Evolutionary conservation across 2,113 vertebrate genomes (phyloP).

Genomic region (Mola mola): DNA sequence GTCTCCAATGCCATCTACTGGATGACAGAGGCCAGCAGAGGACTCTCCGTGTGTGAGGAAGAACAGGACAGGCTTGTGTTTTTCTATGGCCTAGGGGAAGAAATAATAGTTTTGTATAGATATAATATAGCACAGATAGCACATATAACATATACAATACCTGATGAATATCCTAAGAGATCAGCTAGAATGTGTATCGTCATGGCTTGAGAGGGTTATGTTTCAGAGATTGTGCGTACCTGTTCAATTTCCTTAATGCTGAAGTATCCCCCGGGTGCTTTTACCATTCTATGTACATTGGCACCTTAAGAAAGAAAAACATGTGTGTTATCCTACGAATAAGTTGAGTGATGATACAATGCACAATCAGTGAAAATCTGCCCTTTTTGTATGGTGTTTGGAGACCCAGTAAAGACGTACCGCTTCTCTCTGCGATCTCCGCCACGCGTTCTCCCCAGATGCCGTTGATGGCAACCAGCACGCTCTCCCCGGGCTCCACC

Average conservation of each 20-base stretch:
- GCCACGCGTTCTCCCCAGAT: constrained; percentile 93
- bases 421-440: constrained; percentile 88
- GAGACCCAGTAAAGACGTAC: constrained; percentile 69
- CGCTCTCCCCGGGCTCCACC: constrained; percentile 86
- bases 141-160: not conserved
- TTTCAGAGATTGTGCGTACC: constrained; percentile 71
- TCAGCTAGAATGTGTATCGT: no score
- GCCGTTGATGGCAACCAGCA: constrained; percentile 87
- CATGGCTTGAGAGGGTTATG: no score
- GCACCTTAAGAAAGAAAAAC: constrained; percentile 83
- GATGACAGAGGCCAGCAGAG: constrained; percentile 89
- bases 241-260: constrained; percentile 86
- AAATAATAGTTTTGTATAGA: not conserved
- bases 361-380: not conserved
- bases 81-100: constrained; percentile 80
- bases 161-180: not conserved
- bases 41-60: constrained; percentile 97
- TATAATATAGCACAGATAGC: no score
- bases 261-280: constrained; percentile 85
- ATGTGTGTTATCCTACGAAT: not conserved
- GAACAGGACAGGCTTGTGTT: constrained; percentile 88
- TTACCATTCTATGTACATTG: constrained; percentile 84
- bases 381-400: not conserved
- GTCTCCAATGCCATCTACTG: constrained; percentile 88
- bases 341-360: not conserved